Percentiles rank a stretch among this genome's conserved stretches.
phyloP scores from a whole-genome alignment of 2,888 invertebrate genomes.

The Cephus nigrinus region DNA sequence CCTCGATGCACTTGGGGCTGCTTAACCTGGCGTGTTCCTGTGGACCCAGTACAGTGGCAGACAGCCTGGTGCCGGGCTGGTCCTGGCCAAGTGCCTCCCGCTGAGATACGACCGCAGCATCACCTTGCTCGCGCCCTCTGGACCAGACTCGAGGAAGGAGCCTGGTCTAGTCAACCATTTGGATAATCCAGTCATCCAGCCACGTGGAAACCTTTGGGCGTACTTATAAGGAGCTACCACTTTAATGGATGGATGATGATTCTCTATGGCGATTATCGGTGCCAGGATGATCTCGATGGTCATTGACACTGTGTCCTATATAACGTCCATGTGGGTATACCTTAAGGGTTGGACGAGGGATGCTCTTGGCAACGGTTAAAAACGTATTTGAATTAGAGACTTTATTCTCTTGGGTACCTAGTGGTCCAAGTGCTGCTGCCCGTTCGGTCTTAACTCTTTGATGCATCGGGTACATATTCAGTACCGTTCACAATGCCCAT shows the following conservation, averaged over 20 bases:
- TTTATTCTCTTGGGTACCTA: slow-evolving; percentile 34
- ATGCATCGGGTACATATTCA: slow-evolving; percentile 53
- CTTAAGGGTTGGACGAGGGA: not conserved
- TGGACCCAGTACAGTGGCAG: slow-evolving; percentile 40
- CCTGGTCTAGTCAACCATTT: not conserved
- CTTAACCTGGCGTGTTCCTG: slow-evolving; percentile 26
- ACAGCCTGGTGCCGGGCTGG: slow-evolving; percentile 56
- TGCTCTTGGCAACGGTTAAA: not conserved
- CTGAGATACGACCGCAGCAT: slow-evolving; percentile 41
- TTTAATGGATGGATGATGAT: not conserved
- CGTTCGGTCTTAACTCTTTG: slow-evolving; percentile 56
- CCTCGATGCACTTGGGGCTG: not conserved
- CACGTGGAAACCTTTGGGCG: not conserved
- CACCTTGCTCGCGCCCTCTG: slow-evolving; percentile 2
- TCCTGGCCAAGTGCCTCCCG: slow-evolving; percentile 45
- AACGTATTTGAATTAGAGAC: not conserved
- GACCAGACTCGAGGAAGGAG: not conserved
- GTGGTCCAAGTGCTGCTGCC: slow-evolving; percentile 41
- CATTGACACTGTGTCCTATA: not conserved
- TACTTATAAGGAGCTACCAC: not conserved
- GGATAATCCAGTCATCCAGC: not conserved
- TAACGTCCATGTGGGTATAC: not conserved
- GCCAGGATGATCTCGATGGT: not conserved
- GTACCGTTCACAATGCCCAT: slow-evolving; percentile 49
- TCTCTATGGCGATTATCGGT: not conserved